Evolutionary conservation across 2,113 vertebrate genomes (phyloP).

Genomic region (Psilopsiagon aurifrons): DNA sequence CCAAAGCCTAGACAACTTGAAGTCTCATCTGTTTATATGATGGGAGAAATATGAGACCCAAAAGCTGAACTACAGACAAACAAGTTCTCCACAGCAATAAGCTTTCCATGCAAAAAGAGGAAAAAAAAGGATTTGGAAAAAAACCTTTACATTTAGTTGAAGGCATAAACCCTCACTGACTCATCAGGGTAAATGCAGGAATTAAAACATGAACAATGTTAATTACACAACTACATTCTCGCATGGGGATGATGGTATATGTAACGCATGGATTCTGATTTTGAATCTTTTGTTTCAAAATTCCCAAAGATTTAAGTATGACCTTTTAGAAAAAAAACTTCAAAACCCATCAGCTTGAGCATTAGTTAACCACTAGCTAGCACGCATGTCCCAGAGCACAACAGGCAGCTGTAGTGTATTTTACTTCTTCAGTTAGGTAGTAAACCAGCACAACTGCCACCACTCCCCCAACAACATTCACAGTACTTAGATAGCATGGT

Average conservation of each 20-base stretch:
- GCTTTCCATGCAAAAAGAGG: neutral
- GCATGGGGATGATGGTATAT: neutral
- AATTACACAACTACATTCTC: neutral
- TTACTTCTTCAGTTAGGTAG: neutral
- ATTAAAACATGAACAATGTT: neutral
- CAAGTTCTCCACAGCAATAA: neutral
- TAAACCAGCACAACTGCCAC: neutral
- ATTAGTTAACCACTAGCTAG: neutral
- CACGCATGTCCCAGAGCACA: neutral
- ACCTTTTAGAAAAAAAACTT: neutral
- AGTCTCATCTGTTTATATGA: neutral
- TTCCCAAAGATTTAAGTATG: neutral
- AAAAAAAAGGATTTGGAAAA: neutral
- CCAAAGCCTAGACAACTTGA: neutral
- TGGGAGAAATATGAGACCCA: neutral
- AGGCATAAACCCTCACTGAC: neutral
- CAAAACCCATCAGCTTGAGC: neutral
- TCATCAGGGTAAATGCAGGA: neutral
- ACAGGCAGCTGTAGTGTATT: neutral
- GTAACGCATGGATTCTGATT: neutral
- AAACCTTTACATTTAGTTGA: neutral
- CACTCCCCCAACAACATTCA: rapidly evolving
- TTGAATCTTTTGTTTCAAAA: neutral
- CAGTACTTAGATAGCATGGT: neutral
- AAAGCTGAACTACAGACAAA: neutral